These are phyloP conservation scores for Panzeria rudis DNA, from an alignment of 2,888 invertebrate species.

Conservation along the genomic window DNA sequence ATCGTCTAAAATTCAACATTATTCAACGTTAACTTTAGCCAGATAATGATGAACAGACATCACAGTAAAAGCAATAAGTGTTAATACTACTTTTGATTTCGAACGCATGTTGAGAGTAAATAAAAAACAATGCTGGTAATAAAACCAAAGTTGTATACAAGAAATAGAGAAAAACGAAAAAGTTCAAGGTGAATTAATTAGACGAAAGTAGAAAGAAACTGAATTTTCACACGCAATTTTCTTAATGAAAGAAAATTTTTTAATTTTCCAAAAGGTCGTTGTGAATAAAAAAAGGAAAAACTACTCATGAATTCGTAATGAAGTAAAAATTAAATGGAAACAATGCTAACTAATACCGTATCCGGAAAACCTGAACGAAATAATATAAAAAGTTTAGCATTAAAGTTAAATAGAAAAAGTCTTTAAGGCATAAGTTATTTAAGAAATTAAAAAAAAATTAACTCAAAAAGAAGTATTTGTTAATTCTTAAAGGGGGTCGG, in stretches of 20 bases:
- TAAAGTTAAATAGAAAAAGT: no score
- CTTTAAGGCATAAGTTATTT: no score
- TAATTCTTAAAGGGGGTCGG: no score
- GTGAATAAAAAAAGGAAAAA: constrained; percentile 28
- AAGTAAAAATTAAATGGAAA: constrained; percentile 3
- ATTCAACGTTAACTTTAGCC: constrained; percentile 8
- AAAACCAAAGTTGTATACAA: constrained; percentile 18
- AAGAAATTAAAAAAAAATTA: no score
- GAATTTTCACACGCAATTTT: constrained; percentile 79
- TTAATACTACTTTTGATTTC: constrained; percentile 70
- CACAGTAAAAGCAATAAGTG: constrained; percentile 36
- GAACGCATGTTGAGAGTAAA: constrained; percentile 63
- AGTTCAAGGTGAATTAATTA: constrained; percentile 79
- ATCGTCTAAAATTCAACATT: constrained; percentile 8
- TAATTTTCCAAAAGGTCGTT: constrained; percentile 46
- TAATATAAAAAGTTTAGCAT: neutral
- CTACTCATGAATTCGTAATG: constrained; percentile 32
- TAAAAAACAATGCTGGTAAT: constrained; percentile 15
- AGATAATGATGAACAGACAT: constrained; percentile 32
- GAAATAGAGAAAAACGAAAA: constrained; percentile 58
- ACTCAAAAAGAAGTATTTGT: no score
- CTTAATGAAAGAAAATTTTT: constrained; percentile 50
- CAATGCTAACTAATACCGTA: neutral
- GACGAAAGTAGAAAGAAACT: constrained; percentile 73
- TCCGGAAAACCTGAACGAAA: neutral